These are phyloP conservation scores for Cremastobaeus sp. DNA, from an alignment of 2,888 invertebrate genomes.

Conservation along the genomic window DNA sequence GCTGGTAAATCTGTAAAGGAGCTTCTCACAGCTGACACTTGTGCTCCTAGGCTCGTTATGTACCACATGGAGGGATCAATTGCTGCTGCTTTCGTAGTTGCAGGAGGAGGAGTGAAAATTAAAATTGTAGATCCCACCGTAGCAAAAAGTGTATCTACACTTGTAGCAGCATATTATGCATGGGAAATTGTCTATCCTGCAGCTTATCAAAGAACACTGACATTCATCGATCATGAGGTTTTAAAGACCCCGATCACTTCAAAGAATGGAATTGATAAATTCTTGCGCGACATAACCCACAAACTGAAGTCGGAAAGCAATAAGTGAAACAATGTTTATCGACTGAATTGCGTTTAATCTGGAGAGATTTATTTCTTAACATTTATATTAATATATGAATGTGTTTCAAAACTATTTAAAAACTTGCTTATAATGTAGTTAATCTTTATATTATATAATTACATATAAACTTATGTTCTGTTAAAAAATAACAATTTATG, in stretches of 20 bases:
- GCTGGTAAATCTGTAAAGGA: constrained; percentile 1
- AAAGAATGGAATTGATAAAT: background rate
- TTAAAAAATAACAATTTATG: too few species aligned
- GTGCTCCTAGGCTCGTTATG: background rate
- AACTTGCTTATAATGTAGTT: too few species aligned
- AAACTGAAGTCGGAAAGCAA: too few species aligned
- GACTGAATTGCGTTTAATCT: too few species aligned
- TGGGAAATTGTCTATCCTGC: background rate
- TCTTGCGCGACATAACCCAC: background rate
- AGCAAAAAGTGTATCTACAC: background rate
- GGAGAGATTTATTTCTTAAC: too few species aligned
- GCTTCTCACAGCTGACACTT: background rate
- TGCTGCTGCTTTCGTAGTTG: background rate
- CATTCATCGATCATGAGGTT: background rate
- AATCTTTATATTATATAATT: too few species aligned
- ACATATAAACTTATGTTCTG: too few species aligned
- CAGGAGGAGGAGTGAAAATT: background rate
- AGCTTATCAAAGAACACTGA: background rate
- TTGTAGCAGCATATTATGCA: constrained; percentile 1
- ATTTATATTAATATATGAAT: too few species aligned
- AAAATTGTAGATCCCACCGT: background rate
- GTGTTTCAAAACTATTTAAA: too few species aligned
- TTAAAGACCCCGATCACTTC: background rate
- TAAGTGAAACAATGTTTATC: too few species aligned
- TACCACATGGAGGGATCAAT: background rate